Conservation (phyloP, 2,888 invertebrate species). For the Eupithecia tripunctaria region DNA sequence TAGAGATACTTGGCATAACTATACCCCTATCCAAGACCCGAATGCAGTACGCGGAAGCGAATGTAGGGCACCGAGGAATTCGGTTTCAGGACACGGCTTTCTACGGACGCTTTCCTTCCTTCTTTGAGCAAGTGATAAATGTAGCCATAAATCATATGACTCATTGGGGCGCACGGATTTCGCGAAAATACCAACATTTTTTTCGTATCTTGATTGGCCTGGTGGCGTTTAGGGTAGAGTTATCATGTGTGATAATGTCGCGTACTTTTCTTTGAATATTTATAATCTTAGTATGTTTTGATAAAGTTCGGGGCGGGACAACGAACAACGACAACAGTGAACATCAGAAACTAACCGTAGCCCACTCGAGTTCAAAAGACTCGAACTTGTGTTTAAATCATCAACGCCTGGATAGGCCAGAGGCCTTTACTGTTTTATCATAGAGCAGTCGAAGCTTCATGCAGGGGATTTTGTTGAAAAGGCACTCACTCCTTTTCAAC, state of each 20-base stretch:
- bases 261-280: not conserved
- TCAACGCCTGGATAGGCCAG: no score
- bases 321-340: not conserved
- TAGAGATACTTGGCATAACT: not conserved
- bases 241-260: not conserved
- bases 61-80: constrained; percentile 15
- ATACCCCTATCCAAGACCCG: not conserved
- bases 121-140: constrained; percentile 33
- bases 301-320: not conserved
- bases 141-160: constrained; percentile 29
- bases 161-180: constrained; percentile 19
- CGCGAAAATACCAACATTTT: not conserved
- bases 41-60: not conserved
- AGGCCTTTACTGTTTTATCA: no score
- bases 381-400: no score
- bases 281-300: not conserved
- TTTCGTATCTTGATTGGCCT: not conserved
- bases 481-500: no score
- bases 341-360: no score
- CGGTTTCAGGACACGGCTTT: constrained; percentile 19
- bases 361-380: no score
- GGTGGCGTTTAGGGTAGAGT: not conserved
- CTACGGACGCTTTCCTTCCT: constrained; percentile 20
- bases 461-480: no score
- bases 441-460: no score